Evolutionary conservation across 2,888 invertebrate species (phyloP).

Genomic region (Bhutanitis thaidina): DNA sequence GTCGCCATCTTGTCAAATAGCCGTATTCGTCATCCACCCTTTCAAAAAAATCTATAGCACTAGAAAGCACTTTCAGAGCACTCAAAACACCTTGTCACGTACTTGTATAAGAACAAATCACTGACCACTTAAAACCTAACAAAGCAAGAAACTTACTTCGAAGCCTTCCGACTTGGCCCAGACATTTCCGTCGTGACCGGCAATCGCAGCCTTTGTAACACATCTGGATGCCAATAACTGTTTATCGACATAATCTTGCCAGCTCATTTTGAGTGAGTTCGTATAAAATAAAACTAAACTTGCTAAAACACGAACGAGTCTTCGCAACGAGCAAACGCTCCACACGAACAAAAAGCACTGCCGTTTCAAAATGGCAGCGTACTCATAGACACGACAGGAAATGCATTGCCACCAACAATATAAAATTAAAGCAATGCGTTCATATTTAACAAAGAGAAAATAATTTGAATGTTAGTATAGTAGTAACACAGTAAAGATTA

Average conservation of each 20-base stretch:
- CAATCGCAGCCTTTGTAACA: constrained; percentile 96
- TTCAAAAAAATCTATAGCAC: constrained; percentile 24
- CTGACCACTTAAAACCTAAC: constrained; percentile 49
- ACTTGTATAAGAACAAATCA: constrained; percentile 33
- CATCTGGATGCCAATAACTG: constrained; percentile 96
- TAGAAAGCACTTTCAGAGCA: constrained; percentile 29
- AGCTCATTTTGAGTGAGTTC: constrained; percentile 90
- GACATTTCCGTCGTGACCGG: constrained; percentile 96
- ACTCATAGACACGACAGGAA: constrained; percentile 69
- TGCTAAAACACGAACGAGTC: constrained; percentile 70
- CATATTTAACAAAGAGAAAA: constrained; percentile 11
- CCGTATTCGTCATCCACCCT: constrained; percentile 66
- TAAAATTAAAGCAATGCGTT: constrained; percentile 25
- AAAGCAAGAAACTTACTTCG: constrained; percentile 87
- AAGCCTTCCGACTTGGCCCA: constrained; percentile 97
- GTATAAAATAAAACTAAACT: constrained; percentile 77
- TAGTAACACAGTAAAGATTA: no score
- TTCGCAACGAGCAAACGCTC: constrained; percentile 77
- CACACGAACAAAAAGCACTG: constrained; percentile 80
- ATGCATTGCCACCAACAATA: constrained; percentile 43
- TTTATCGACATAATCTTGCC: constrained; percentile 99
- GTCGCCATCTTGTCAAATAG: constrained; percentile 79
- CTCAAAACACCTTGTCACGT: constrained; percentile 37
- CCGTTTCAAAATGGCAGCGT: constrained; percentile 77
- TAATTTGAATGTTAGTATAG: no score